phyloP scores from a whole-genome alignment of 1,140 invertebrate species.

The Hestina assimilis region DNA sequence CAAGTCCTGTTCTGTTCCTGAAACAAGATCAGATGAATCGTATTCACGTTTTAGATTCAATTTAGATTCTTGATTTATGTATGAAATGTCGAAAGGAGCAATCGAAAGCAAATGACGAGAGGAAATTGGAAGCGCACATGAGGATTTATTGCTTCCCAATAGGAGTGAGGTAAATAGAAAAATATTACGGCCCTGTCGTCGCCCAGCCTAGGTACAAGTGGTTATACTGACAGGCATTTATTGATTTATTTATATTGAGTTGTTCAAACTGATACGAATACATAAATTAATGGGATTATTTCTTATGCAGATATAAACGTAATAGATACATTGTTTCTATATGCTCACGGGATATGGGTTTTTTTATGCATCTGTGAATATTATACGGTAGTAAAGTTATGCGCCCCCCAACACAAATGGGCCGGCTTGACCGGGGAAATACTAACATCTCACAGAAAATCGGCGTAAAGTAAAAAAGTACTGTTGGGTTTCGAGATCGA shows the following conservation, averaged over 20 bases:
- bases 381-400: no score
- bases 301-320: no score
- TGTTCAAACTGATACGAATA: background rate
- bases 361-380: no score
- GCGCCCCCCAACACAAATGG: no score
- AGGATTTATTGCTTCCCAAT: slow-evolving; percentile 1
- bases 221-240: slow-evolving; percentile 1
- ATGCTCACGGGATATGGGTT: no score
- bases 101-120: slow-evolving; percentile 12
- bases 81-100: slow-evolving; percentile 14
- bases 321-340: no score
- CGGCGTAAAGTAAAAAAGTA: no score
- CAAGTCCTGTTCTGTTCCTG: background rate
- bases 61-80: slow-evolving; percentile 24
- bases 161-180: slow-evolving; percentile 1
- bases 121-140: slow-evolving; percentile 17
- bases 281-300: no score
- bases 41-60: slow-evolving; percentile 19
- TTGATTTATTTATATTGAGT: background rate
- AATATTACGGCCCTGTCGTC: background rate
- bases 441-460: no score
- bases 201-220: background rate
- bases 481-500: no score
- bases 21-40: slow-evolving; percentile 3
- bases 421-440: no score